Evolutionary conservation across 2,797 vertebrate species (phyloP).

Genomic region (Lerista edwardsae): DNA sequence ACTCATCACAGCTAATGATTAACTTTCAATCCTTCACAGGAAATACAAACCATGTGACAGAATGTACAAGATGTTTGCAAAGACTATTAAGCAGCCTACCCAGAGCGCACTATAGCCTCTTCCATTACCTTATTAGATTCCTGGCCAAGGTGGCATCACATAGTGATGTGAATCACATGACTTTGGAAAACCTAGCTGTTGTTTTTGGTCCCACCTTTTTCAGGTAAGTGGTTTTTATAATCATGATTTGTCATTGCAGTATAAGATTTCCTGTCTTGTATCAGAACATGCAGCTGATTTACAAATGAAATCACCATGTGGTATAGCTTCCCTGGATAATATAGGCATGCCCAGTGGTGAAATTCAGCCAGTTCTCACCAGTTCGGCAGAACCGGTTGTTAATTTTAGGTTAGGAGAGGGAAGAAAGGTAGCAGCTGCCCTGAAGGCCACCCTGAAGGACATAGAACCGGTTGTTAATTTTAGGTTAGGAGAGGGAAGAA

Average conservation of each 20-base stretch:
- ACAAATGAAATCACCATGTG: neutral
- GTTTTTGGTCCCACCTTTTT: slow-evolving; percentile 85
- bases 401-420: too few relatives aligned
- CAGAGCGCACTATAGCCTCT: slow-evolving; percentile 71
- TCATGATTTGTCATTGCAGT: neutral
- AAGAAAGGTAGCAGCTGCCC: too few relatives aligned
- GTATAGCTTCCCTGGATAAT: neutral
- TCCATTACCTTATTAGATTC: slow-evolving; percentile 82
- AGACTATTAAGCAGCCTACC: slow-evolving; percentile 74
- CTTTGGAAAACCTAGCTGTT: slow-evolving; percentile 81
- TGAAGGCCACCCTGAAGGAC: too few relatives aligned
- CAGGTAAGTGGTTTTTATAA: slow-evolving; percentile 72
- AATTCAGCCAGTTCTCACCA: too few relatives aligned
- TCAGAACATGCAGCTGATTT: neutral
- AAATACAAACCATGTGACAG: slow-evolving; percentile 46
- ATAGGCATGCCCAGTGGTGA: too few relatives aligned
- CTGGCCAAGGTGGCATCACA: slow-evolving; percentile 77
- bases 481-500: too few relatives aligned
- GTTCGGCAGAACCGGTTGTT: too few relatives aligned
- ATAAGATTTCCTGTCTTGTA: neutral
- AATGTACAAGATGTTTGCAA: slow-evolving; percentile 71
- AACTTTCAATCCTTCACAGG: slow-evolving; percentile 34
- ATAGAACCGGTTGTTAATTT: too few relatives aligned
- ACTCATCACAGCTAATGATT: slow-evolving; percentile 1
- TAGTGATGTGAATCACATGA: slow-evolving; percentile 83